Conservation (phyloP, 2,797 vertebrate species). For the Chelonia mydas region DNA sequence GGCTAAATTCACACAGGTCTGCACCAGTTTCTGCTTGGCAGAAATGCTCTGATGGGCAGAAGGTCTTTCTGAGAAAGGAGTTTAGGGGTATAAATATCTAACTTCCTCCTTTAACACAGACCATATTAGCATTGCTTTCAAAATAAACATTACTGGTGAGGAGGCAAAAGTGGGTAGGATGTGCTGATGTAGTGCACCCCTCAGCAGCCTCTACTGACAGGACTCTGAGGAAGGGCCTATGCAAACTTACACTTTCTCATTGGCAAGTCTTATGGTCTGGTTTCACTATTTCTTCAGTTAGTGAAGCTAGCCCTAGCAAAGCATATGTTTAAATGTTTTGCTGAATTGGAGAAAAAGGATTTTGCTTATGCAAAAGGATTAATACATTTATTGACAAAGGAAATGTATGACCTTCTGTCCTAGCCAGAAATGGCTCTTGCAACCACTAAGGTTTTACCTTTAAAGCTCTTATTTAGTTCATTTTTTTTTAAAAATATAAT, state of each 20-base stretch:
- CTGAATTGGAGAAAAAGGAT: background rate
- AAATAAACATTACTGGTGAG: background rate
- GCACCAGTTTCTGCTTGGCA: background rate
- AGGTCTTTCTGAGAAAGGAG: background rate
- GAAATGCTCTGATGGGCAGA: background rate
- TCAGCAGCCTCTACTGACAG: too few species aligned
- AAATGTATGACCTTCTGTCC: background rate
- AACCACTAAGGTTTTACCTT: background rate
- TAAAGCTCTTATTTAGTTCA: background rate
- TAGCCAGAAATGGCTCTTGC: too few species aligned
- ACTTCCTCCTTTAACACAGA: background rate
- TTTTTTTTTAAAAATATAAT: background rate
- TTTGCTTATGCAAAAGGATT: background rate
- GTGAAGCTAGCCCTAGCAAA: background rate
- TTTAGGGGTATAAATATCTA: background rate
- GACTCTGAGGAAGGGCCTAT: background rate
- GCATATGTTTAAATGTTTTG: background rate
- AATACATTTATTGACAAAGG: background rate
- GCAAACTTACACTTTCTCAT: background rate
- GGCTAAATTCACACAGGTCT: background rate
- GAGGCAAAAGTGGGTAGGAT: background rate
- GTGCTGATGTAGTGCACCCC: background rate
- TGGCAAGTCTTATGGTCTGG: background rate
- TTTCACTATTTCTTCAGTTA: background rate
- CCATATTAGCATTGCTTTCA: background rate